Evolutionary conservation across 2,797 vertebrate genomes (phyloP).

Genomic region (Manis javanica): DNA sequence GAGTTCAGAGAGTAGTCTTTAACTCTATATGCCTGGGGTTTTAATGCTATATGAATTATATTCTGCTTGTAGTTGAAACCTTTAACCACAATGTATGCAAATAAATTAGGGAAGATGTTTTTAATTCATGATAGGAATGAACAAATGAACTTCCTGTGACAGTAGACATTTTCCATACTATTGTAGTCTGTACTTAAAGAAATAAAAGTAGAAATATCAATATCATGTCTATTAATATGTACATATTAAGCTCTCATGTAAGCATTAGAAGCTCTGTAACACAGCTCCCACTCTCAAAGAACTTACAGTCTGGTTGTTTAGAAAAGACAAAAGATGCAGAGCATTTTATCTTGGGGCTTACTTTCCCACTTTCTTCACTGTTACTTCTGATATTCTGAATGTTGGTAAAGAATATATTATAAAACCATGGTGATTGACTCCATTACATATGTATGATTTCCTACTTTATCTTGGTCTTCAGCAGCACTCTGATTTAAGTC

Average conservation of each 20-base stretch:
- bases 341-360: neutral
- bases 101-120: neutral
- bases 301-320: neutral
- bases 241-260: neutral
- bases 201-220: neutral
- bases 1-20: neutral
- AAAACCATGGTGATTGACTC: neutral
- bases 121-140: neutral
- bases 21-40: neutral
- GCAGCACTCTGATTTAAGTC: neutral
- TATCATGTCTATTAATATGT: neutral
- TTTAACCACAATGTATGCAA: neutral
- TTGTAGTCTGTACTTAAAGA: neutral
- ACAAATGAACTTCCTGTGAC: neutral
- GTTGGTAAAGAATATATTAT: neutral
- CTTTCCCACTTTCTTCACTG: neutral
- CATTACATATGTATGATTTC: neutral
- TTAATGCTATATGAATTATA: neutral
- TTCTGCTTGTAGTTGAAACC: neutral
- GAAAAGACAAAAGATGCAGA: neutral
- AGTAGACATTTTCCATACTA: neutral
- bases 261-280: neutral
- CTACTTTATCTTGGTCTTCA: neutral
- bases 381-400: neutral
- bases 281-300: neutral